Conservation (phyloP, 2,888 invertebrate species). For the Drosophila lutescens region DNA sequence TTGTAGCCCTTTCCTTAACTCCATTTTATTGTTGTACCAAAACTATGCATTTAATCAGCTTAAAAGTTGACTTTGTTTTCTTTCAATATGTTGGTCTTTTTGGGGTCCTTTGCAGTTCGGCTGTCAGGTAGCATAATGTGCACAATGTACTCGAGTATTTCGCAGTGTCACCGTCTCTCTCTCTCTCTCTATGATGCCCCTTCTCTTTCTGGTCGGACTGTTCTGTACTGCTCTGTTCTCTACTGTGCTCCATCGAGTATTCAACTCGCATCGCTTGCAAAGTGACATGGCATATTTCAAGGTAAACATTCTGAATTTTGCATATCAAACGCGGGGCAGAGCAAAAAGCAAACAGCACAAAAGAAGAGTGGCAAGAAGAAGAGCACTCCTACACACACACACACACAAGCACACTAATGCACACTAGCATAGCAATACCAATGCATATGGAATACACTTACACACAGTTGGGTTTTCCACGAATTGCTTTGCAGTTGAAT, state of each 20-base stretch:
- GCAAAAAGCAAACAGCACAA: constrained; percentile 40
- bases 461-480: constrained; percentile 44
- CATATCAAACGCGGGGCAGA: constrained; percentile 52
- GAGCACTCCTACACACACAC: constrained; percentile 3
- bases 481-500: constrained; percentile 53
- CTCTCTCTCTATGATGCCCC: neutral
- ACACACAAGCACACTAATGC: neutral
- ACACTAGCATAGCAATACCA: neutral
- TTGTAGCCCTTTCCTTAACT: too few relatives aligned
- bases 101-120: constrained; percentile 23
- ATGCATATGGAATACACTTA: neutral
- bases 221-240: too few relatives aligned
- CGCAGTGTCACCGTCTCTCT: constrained; percentile 6
- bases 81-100: constrained; percentile 1
- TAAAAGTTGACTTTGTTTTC: too few relatives aligned
- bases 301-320: constrained; percentile 67
- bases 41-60: neutral
- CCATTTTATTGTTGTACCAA: neutral
- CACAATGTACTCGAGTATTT: constrained; percentile 44
- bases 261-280: constrained; percentile 47
- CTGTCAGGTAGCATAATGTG: constrained; percentile 46
- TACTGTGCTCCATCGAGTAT: constrained; percentile 39
- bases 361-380: constrained; percentile 14
- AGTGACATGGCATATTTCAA: constrained; percentile 76
- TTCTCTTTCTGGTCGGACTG: constrained; percentile 17